Percentiles rank a stretch among this genome's conserved stretches.
Evolutionary conservation across 2,113 vertebrate genomes (phyloP).

Genomic region (Pipa parva): DNA sequence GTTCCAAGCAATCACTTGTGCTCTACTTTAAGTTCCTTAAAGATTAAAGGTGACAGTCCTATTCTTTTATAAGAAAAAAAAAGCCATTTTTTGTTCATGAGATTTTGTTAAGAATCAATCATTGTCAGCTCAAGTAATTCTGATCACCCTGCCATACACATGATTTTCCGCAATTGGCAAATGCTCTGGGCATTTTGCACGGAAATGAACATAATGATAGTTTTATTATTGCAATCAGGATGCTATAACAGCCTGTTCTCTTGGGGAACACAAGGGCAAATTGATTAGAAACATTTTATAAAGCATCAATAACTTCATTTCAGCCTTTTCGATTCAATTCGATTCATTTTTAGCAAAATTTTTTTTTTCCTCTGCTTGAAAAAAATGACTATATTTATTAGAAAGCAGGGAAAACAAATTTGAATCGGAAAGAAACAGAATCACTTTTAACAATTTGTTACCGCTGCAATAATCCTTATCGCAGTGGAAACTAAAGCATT

Average conservation of each 20-base stretch:
- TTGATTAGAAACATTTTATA: constrained; percentile 59
- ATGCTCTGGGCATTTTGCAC: constrained; percentile 50
- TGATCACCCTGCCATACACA: constrained; percentile 51
- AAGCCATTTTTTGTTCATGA: constrained; percentile 59
- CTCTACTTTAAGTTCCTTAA: constrained; percentile 47
- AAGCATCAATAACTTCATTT: constrained; percentile 42
- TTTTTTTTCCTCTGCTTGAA: too few relatives aligned
- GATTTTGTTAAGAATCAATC: constrained; percentile 60
- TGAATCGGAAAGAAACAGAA: too few relatives aligned
- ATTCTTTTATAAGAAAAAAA: constrained; percentile 42
- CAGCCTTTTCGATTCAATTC: too few relatives aligned
- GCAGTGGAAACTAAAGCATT: too few relatives aligned
- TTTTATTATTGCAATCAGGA: constrained; percentile 65
- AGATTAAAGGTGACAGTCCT: constrained; percentile 47
- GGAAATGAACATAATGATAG: constrained; percentile 47
- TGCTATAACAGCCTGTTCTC: constrained; percentile 60
- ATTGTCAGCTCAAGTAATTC: constrained; percentile 54
- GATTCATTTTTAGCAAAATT: too few relatives aligned
- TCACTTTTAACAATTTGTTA: too few relatives aligned
- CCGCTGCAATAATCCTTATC: too few relatives aligned
- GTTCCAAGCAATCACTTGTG: constrained; percentile 35
- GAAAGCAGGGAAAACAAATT: too few relatives aligned
- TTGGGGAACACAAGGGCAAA: constrained; percentile 55
- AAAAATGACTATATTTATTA: not conserved
- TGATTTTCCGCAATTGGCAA: constrained; percentile 52